Base-by-base conservation (phyloP, 1,140 invertebrate genomes). In the Aphelenchoides besseyi region DNA sequence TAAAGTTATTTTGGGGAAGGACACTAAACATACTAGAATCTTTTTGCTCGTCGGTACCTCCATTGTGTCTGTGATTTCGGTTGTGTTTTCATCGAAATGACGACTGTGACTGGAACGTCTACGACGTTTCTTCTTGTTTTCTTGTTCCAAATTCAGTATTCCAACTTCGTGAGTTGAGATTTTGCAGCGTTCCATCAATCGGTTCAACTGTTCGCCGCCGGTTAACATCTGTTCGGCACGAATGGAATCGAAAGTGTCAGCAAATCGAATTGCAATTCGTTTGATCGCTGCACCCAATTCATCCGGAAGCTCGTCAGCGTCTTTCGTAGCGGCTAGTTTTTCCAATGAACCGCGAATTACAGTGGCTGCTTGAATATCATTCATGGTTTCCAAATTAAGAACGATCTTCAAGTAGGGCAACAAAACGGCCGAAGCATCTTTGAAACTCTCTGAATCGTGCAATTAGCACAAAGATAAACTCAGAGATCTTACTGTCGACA, bases 361-460 rank as follows among this genome's bases (percentile, higher is more conserved):
- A 16, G 23, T 32, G 18, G 5, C n/a, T n/a, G 70, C 71, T 35
- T 73, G 70, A 23, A 26, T 2, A 23, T 53, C 37, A 16, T 28
- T 70, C 70, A 72, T 72, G 5, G n/a, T 26, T 32, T 72, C 72
- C 59, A 74, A 36, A 68, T 76, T 55, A 16, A 74, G 37, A 12
- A 57, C 37, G 23, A 71, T 32, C 9, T n/a, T 59, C 26, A 72
- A 29, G 18, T 68, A 62, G n/a, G 36, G n/a, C 16, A 48, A n/a
- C 8, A 72, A 41, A 16, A 62, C 30, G 2, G 3, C n/a, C 36
- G 55, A n/a, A 3, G n/a, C n/a, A 12, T 71, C 69, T 18, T 75
- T 59, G 33, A 74, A 18, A 8, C 26, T n/a, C 32, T 72, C 70
- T 72, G 32, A 74, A 72, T 23, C 30, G n/a, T 2, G 2, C 1